Percentiles rank a stretch among this genome's conserved stretches.
These are phyloP conservation scores for Drosophila prostipennis DNA, from an alignment of 2,888 invertebrate genomes.

Conservation along the genomic window DNA sequence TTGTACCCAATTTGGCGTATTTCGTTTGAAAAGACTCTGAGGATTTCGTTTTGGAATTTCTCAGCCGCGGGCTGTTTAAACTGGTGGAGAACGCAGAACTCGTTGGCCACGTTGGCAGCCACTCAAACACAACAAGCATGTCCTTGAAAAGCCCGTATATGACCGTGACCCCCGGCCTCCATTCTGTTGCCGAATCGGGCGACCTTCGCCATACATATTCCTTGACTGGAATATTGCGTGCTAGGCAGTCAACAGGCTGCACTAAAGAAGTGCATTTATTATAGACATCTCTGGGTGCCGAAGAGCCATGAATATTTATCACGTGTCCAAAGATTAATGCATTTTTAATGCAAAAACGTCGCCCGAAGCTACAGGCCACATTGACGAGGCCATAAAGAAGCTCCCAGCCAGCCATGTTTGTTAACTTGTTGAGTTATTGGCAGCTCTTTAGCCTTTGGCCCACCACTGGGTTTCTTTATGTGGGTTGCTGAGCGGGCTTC, in stretches of 20 bases:
- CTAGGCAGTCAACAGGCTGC: constrained; percentile 45
- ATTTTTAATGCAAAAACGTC: constrained; percentile 63
- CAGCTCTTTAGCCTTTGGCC: constrained; percentile 49
- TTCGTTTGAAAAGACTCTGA: constrained; percentile 20
- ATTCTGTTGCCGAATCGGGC: constrained; percentile 10
- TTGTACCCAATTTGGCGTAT: constrained; percentile 14
- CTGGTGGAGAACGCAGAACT: constrained; percentile 28
- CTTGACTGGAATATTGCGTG: constrained; percentile 39
- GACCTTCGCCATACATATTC: constrained; percentile 24
- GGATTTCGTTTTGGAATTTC: constrained; percentile 26
- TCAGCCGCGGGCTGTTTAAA: constrained; percentile 54
- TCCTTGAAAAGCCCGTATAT: constrained; percentile 59
- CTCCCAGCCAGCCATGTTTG: constrained; percentile 61
- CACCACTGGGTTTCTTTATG: constrained; percentile 13
- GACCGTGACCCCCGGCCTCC: constrained; percentile 43
- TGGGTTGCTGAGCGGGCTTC: constrained; percentile 14
- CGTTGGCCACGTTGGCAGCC: constrained; percentile 33
- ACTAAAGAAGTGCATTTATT: constrained; percentile 59
- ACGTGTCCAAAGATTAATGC: constrained; percentile 71
- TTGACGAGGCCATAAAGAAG: constrained; percentile 43
- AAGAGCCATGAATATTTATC: constrained; percentile 73
- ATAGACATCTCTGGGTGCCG: constrained; percentile 18
- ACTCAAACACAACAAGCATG: constrained; percentile 66
- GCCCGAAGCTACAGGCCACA: constrained; percentile 11
- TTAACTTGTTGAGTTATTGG: constrained; percentile 75